phyloP scores from a whole-genome alignment of 2,797 vertebrate species.

The Artibeus lituratus region DNA sequence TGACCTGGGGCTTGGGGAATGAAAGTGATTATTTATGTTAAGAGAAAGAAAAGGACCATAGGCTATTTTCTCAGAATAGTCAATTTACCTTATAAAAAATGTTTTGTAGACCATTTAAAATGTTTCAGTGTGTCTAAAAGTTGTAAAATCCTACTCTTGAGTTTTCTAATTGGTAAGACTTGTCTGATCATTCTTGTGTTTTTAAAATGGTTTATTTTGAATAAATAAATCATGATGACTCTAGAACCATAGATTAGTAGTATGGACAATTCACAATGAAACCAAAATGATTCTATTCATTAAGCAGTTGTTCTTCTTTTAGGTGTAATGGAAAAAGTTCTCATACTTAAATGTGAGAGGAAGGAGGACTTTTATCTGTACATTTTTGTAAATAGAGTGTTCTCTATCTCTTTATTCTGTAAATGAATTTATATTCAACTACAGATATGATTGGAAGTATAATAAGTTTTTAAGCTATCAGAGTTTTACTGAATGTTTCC shows the following conservation, averaged over 20 bases:
- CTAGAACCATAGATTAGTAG: not conserved
- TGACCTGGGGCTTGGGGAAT: not conserved
- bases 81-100: constrained; percentile 10
- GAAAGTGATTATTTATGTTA: not conserved
- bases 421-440: constrained; percentile 19
- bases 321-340: not conserved
- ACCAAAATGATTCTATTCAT: not conserved
- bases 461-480: not conserved
- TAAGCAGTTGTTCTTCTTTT: constrained; percentile 21
- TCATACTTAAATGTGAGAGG: not conserved
- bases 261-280: not conserved
- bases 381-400: not conserved
- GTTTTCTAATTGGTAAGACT: constrained; percentile 36
- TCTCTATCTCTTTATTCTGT: not conserved
- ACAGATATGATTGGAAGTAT: not conserved
- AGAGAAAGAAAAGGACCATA: not conserved
- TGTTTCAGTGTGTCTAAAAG: not conserved
- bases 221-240: not conserved
- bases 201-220: not conserved
- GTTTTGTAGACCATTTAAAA: not conserved
- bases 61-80: constrained; percentile 15
- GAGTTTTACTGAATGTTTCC: constrained; percentile 16
- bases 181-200: not conserved
- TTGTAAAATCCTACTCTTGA: not conserved
- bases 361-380: not conserved